A percentile compares a stretch with the other conserved stretches of the same genome.
phyloP scores from a whole-genome alignment of 1,140 invertebrate species.

The Campoletis sonorensis region DNA sequence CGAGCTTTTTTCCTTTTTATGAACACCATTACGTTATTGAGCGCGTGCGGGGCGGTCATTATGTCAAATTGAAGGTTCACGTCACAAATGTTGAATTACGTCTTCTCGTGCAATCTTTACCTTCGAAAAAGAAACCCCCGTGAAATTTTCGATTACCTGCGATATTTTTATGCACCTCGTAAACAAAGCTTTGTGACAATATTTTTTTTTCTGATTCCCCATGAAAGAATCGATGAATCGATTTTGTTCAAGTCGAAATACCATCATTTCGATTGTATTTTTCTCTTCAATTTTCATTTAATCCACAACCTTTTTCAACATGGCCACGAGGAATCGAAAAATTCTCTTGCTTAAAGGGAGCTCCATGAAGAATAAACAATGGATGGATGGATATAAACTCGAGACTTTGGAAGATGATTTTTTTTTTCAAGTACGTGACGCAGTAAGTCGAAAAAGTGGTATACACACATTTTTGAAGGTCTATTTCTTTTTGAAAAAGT shows the following conservation, averaged over 20 bases:
- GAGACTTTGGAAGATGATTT: not conserved
- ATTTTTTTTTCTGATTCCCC: not conserved
- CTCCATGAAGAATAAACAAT: too few relatives aligned
- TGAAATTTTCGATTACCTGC: not conserved
- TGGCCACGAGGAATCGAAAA: too few relatives aligned
- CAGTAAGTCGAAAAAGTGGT: not conserved
- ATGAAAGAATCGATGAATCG: too few relatives aligned
- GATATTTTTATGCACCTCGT: too few relatives aligned
- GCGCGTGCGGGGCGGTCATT: constrained; percentile 38
- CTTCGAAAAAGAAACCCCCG: not conserved
- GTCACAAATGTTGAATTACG: constrained; percentile 13
- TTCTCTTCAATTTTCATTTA: too few relatives aligned
- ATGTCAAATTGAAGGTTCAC: constrained; percentile 23
- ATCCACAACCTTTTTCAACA: too few relatives aligned
- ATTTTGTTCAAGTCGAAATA: too few relatives aligned
- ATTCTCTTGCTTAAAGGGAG: too few relatives aligned
- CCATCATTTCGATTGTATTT: too few relatives aligned
- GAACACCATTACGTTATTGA: constrained; percentile 45
- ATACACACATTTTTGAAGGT: not conserved
- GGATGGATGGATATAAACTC: too few relatives aligned
- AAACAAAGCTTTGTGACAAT: not conserved
- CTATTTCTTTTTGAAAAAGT: not conserved
- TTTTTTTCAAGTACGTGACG: not conserved
- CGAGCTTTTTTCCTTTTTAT: constrained; percentile 57
- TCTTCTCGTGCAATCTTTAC: constrained; percentile 31